Evolutionary conservation across 2,888 invertebrate genomes (phyloP), one percentile per base, ranked within the genome.

Genomic region (Pyrrhia umbra): DNA sequence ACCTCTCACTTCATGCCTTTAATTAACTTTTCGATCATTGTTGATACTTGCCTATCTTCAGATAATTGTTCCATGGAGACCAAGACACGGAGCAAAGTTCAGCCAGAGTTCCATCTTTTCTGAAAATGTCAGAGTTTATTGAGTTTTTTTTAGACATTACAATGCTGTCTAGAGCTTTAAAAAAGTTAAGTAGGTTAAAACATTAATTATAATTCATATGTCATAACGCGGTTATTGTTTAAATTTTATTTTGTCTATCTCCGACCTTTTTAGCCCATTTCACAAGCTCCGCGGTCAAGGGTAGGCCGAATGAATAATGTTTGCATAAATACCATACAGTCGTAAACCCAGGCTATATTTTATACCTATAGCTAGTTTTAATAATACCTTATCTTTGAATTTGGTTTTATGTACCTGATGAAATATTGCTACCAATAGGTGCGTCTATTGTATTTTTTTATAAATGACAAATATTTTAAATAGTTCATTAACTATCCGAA

Each of bases 291-390:
- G 70, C 27, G 42, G 68, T 52, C 43, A 13, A 46, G 62, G 45
- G 42, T 43, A 47, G 16, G 9, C 43, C 20, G 34, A 55, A 60
- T 75, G 54, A 69, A 69, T 75, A 75, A 69, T 75, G 61, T 69
- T 55, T 55, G 37, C 70, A 60, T 69, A 60, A 75, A 75, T 69
- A 69, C 45, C 40, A 75, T 46, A 54, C 16, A 6, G 47, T 30
- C 25, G 40, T 39, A 58, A 75, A 40, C 20, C 25, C 25, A 21
- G 13, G 8, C n/a, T 30, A 20, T 34, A 54, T 40, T 34, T 15
- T 52, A n/a, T 10, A 18, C 13, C 6, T 34, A n/a, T 13, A 25
- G 27, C n/a, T 54, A 47, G 21, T 45, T 37, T 25, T 34, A 8
- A 40, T 66, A 37, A 30, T 16, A 46, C 6, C 23, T 30, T 39